Evolutionary conservation across 1,140 invertebrate species (phyloP).

Genomic region (Ericerus pela): DNA sequence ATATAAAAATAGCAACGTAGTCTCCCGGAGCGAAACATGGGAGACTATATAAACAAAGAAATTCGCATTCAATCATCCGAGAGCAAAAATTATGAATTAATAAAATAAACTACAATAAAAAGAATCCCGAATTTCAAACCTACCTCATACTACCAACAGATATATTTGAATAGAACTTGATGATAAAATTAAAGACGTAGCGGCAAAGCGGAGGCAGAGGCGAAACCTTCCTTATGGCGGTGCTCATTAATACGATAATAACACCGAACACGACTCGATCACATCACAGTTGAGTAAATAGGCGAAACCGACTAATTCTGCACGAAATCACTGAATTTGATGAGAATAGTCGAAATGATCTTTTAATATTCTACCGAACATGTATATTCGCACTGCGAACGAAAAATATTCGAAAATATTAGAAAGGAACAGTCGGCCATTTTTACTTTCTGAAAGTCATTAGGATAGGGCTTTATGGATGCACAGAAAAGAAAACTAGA

Average conservation of each 20-base stretch:
- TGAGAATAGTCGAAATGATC: not conserved
- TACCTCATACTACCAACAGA: not conserved
- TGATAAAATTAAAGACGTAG: slow-evolving; percentile 12
- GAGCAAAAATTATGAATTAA: too few relatives aligned
- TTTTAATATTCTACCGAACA: not conserved
- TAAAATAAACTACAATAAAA: slow-evolving; percentile 3
- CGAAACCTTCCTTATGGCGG: slow-evolving; percentile 7
- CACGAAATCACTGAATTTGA: not conserved
- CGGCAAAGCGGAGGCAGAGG: slow-evolving; percentile 9
- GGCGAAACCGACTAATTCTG: not conserved
- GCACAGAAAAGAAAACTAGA: too few relatives aligned
- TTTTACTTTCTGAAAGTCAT: not conserved
- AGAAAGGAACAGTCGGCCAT: not conserved
- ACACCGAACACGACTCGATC: not conserved
- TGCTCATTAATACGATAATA: slow-evolving; percentile 5
- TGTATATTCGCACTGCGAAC: not conserved
- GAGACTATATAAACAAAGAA: slow-evolving; percentile 1
- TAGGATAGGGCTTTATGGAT: too few relatives aligned
- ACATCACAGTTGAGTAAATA: not conserved
- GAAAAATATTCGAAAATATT: not conserved
- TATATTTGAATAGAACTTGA: not conserved
- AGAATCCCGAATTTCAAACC: not conserved
- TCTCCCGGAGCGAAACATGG: not conserved
- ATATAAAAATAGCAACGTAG: slow-evolving; percentile 9
- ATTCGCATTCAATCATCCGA: not conserved